Evolutionary conservation across 2,113 vertebrate genomes (phyloP), one percentile per base, ranked within the genome.

Genomic region (Bubo bubo): DNA sequence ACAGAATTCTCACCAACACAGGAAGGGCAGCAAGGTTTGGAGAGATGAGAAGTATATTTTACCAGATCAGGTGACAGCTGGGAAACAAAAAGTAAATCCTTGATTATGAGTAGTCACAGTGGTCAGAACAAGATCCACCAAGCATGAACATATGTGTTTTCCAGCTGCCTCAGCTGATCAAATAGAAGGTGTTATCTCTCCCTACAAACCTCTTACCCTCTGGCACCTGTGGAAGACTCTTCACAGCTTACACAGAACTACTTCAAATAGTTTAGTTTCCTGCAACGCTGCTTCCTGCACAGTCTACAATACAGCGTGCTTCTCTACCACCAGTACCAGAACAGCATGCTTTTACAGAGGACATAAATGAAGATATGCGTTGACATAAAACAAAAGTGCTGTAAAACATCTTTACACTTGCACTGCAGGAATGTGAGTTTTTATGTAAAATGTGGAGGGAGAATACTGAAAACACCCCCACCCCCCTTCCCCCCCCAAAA

Each of bases 231-330:
- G 27, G 45, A 70, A 84, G 74, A 19, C 47, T 88, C 62, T 47
- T 59, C 64, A 70, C 79, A 88, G 47, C 34, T 70, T 53, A 55
- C 19, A 9, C 6, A 73, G 26, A 80, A 85, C 41, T 53, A 35
- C 23, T 32, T 9, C 49, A 90, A 79, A 59, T 47, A 77, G 28
- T 41, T 74, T 4, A 0, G 7, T 26, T 74, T 81, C 64, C 52
- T 60, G 20, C n/a, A 27, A 4, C 14, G 15, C 43, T 76, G 53
- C 50, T 90, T 52, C 59, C 68, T 66, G 35, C 7, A n/a, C 3
- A 13, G 26, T 10, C 50, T 37, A 35, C 32, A 67, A 32, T 2
- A 0, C 41, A 39, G 19, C 0, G 0, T 12, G 21, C 30, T 60
- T 28, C 5, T 17, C 59, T 49, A 50, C 39, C 45, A 47, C 16